Conservation (phyloP, 2,797 vertebrate genomes). For the Alcedo atthis region DNA sequence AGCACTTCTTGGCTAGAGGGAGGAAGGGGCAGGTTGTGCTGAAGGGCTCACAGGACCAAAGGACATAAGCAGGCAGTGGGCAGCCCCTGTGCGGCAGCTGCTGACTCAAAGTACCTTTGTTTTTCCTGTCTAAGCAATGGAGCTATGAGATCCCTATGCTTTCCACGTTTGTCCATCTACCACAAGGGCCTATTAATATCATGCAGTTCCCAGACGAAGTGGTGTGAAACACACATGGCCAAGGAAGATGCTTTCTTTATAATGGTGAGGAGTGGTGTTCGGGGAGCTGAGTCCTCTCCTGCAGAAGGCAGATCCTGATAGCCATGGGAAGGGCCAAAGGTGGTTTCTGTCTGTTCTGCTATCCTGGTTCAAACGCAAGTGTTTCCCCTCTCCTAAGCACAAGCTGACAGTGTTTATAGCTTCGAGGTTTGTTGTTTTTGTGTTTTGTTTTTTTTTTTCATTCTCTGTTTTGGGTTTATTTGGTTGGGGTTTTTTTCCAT, state of each 20-base stretch:
- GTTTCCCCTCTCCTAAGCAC: not conserved
- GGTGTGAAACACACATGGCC: fast-evolving
- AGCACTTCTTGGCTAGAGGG: not conserved
- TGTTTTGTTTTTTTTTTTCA: too few species aligned
- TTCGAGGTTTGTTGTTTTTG: not conserved
- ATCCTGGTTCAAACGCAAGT: fast-evolving
- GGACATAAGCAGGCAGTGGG: fast-evolving
- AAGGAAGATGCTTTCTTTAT: too few species aligned
- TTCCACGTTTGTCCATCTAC: fast-evolving
- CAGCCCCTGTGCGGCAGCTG: too few species aligned
- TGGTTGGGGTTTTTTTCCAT: too few species aligned
- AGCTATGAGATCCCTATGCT: fast-evolving
- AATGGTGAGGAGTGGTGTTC: fast-evolving
- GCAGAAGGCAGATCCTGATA: not conserved
- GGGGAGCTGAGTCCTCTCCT: not conserved
- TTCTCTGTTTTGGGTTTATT: too few species aligned
- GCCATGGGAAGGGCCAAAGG: fast-evolving
- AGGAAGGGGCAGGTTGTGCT: not conserved
- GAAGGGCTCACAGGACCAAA: not conserved
- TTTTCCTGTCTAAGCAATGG: not conserved
- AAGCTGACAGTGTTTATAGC: fast-evolving
- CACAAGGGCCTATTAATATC: fast-evolving
- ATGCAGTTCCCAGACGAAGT: fast-evolving
- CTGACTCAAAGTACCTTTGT: fast-evolving
- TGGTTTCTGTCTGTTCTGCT: not conserved